Evolutionary conservation across 2,113 vertebrate genomes (phyloP), one percentile per base, ranked within the genome.

Genomic region (Oryzias woworae): DNA sequence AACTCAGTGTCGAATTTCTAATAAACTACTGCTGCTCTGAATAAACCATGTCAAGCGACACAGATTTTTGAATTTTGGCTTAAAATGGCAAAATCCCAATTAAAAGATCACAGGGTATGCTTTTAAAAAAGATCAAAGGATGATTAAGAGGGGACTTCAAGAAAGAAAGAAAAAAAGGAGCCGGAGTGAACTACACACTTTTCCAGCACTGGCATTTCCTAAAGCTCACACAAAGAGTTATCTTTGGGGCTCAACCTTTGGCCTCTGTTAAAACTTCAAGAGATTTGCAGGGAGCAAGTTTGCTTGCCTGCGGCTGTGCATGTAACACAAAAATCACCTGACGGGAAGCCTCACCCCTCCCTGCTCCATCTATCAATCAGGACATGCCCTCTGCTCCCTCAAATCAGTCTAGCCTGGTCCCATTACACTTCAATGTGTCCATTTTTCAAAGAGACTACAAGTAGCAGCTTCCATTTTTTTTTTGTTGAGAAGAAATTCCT

Each of bases 311-410:
- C 43, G 46, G 73, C 60, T 31, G 60, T 67, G 62, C 65, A 45
- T 43, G 36, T 74, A 80, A 71, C 85, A 78, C 77, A 81, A 83
- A 36, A 79, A 66, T 71, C 68, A 62, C 58, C 68, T 7, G 55
- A 66, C 66, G 62, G 31, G 54, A 84, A 75, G 71, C 58, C 84
- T 83, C 71, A 66, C 80, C 59, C 67, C 66, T 43, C 76, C 70
- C 71, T 80, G 72, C 73, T 71, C 78, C 73, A 78, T 89, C 81
- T 73, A 80, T 86, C 85, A 86, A 78, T 75, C 7, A 28, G 47
- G 85, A 86, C 62, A 14, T 85, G 81, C 55, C 81, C 82, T 80
- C 65, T 86, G 71, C 78, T 72, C 83, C 78, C 49, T 70, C 54
- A 51, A 76, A 86, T 80, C 77, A 74, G 73, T 83, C 75, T 55